A percentile compares a stretch with the other conserved stretches of the same genome.
These are phyloP conservation scores for Microtus richardsoni DNA, from an alignment of 2,113 vertebrate species.

Conservation along the genomic window DNA sequence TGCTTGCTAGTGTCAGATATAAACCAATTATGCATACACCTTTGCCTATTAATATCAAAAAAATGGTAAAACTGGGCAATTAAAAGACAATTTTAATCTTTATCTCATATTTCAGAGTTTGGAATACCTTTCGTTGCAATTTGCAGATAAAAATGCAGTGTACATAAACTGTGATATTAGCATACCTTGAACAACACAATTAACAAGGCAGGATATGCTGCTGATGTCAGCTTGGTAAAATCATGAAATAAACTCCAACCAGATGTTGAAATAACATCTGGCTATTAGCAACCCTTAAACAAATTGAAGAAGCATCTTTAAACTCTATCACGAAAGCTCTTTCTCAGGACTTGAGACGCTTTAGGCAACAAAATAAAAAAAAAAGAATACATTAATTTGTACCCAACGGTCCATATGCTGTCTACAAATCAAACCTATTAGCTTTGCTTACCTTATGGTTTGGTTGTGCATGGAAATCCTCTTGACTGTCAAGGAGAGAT, in stretches of 20 bases:
- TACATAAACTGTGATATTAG: not conserved
- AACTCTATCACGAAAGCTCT: conserved; percentile 74
- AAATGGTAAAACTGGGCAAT: not conserved
- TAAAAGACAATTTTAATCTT: not conserved
- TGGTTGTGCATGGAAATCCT: conserved; percentile 76
- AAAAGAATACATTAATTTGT: conserved; percentile 76
- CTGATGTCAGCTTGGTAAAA: conserved; percentile 70
- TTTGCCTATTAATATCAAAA: not conserved
- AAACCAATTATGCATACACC: not conserved
- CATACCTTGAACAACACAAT: not conserved
- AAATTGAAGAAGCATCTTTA: conserved; percentile 70
- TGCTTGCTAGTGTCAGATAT: not conserved
- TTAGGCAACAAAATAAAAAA: conserved; percentile 75
- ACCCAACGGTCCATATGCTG: conserved; percentile 78
- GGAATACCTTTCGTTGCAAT: not conserved
- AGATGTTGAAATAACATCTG: conserved; percentile 81
- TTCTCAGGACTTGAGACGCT: conserved; percentile 71
- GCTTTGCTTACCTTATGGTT: conserved; percentile 80
- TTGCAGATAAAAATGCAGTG: not conserved
- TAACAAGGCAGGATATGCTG: conserved; percentile 50
- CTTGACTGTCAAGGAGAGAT: conserved; percentile 77
- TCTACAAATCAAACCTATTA: conserved; percentile 85
- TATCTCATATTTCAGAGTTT: conserved; percentile 4
- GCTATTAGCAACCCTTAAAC: conserved; percentile 71
- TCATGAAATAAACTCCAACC: conserved; percentile 68